A percentile compares a stretch with the other conserved stretches of the same genome.
phyloP scores from a whole-genome alignment of 2,113 vertebrate species.

The Grallaria varia region DNA sequence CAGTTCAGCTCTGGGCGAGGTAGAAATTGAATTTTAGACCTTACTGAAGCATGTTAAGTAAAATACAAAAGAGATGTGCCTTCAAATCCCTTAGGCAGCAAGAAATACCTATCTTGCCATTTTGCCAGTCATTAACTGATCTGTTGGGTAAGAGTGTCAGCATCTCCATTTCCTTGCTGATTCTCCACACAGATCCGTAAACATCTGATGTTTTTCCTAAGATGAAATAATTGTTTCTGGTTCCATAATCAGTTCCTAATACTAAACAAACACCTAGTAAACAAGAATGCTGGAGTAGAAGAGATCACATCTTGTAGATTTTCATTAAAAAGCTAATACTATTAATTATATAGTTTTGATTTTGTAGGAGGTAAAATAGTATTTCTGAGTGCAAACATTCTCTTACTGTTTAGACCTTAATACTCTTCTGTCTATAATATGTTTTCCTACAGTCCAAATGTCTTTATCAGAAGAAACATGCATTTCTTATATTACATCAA shows the following conservation, averaged over 20 bases:
- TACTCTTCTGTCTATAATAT: not conserved
- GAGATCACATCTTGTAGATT: slow-evolving; percentile 12
- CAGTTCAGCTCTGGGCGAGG: not conserved
- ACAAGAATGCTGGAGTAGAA: not conserved
- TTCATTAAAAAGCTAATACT: not conserved
- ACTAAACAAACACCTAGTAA: not conserved
- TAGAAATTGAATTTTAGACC: not conserved
- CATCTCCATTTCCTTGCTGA: not conserved
- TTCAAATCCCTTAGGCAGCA: not conserved
- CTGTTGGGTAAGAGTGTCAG: not conserved
- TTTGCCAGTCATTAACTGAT: not conserved
- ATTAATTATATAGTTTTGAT: not conserved
- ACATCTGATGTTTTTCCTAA: not conserved
- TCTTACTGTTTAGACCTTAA: not conserved
- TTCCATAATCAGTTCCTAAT: not conserved
- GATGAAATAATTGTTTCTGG: not conserved
- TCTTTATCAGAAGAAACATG: not conserved
- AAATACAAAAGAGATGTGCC: not conserved
- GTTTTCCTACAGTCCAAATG: not conserved
- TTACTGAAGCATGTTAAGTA: not conserved
- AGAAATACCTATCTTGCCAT: not conserved
- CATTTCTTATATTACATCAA: not conserved
- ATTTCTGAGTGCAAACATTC: not conserved
- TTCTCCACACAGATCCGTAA: not conserved
- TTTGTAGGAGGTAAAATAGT: not conserved